Conservation (phyloP, 2,797 vertebrate genomes). For the Scolopax rusticola region DNA sequence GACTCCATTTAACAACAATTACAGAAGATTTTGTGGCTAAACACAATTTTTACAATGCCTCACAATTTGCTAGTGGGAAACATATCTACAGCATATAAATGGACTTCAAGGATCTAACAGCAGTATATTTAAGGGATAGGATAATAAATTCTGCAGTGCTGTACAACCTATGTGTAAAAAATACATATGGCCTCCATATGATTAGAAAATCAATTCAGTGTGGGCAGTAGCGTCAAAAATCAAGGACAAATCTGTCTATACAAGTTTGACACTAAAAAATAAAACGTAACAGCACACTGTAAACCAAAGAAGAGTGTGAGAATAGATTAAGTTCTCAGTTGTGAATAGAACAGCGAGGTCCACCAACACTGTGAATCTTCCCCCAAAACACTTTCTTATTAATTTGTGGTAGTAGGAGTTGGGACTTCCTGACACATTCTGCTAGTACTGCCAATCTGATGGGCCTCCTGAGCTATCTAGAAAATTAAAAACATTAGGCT, state of each 20-base stretch:
- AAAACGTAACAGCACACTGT: background rate
- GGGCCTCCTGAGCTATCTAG: background rate
- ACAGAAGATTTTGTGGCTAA: background rate
- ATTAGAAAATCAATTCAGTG: slow-evolving; percentile 43
- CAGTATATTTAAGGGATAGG: background rate
- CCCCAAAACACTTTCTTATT: background rate
- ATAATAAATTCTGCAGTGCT: slow-evolving; percentile 10
- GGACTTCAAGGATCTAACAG: background rate
- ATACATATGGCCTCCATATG: slow-evolving; percentile 46
- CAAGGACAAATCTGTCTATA: background rate
- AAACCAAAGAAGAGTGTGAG: background rate
- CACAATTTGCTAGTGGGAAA: background rate
- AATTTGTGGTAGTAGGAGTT: background rate
- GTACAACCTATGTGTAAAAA: background rate
- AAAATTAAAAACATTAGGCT: slow-evolving; percentile 50
- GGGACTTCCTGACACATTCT: background rate
- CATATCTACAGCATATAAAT: background rate
- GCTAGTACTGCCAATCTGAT: background rate
- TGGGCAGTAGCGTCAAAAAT: background rate
- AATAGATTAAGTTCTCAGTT: background rate
- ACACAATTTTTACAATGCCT: background rate
- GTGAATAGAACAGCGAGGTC: background rate
- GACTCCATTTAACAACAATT: background rate
- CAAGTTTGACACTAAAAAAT: background rate
- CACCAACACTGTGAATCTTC: background rate